Base-by-base conservation (phyloP, 2,888 invertebrate species). In the Caenorhabditis wallacei region DNA sequence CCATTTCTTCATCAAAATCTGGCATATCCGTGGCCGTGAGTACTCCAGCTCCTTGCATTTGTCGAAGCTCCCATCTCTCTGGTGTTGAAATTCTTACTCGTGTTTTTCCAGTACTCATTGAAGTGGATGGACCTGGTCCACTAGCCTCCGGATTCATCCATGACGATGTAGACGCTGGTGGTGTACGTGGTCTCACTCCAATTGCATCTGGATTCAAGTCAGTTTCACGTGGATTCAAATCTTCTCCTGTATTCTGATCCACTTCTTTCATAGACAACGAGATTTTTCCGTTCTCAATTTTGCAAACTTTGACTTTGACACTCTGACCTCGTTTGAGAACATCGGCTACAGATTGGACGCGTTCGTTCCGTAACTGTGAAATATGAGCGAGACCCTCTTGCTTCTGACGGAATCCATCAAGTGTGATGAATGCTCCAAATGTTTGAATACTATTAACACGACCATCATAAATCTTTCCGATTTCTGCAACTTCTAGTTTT, bases 321-420 rank as follows among this genome's bases (percentile, higher is more conserved):
- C 95, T 95, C 88, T 96, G 95, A 0, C 97, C 97, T 86, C 96
- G 94, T 22, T 94, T 94, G 0, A 98, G 96, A 5, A 98, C 97
- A 93, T 99, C 98, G 0, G 95, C 95, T 0, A 98, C 98, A 93
- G 96, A 95, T 0, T 96, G 96, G 11, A 99, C 98, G 81, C 98
- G 94, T 56, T 91, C 88, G 30, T 90, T 86, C 18, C 75, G 82
- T 86, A 94, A 92, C 91, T 94, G 94, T 0, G 98, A 98, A 89
- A 99, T 98, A 92, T 99, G 99, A 1, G 98, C 97, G 0, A 99
- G 94, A 0, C 99, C 99, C 92, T 99, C 99, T 95, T 96, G 96
- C 69, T 92, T 94, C 87, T 95, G 95, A 63, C 95, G 94, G 61
- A 99, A 93, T 0, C 97, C 97, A 91, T 97, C 96, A 24, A 99